Evolutionary conservation across 2,797 vertebrate species (phyloP).

Genomic region (Xerus rutilus): DNA sequence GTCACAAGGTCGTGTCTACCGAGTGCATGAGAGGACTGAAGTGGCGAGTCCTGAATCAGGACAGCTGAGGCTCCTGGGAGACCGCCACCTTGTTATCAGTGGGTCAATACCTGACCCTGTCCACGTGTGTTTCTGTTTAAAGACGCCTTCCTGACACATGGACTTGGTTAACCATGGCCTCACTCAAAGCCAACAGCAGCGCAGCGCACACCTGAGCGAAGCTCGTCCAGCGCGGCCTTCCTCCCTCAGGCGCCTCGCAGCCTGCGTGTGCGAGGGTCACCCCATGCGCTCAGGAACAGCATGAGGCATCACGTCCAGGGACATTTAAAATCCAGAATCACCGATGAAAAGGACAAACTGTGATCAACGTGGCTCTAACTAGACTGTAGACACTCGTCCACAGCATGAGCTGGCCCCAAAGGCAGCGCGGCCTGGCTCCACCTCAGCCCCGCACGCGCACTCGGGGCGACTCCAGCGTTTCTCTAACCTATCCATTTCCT

Average conservation of each 20-base stretch:
- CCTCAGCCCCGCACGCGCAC: fast-evolving
- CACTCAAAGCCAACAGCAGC: fast-evolving
- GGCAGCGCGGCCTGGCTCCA: fast-evolving
- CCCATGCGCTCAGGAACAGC: not conserved
- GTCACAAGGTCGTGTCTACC: fast-evolving
- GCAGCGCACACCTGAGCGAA: fast-evolving
- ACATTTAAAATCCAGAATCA: not conserved
- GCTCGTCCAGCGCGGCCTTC: fast-evolving
- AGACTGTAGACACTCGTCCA: not conserved
- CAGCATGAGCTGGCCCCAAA: not conserved
- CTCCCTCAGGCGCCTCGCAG: fast-evolving
- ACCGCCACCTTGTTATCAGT: not conserved
- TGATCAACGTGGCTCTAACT: fast-evolving
- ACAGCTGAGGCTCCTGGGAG: not conserved
- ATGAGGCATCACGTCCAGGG: too few relatives aligned
- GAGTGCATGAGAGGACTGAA: not conserved
- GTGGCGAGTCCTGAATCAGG: not conserved
- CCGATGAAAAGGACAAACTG: not conserved
- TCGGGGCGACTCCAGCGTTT: fast-evolving
- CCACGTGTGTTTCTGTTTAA: not conserved
- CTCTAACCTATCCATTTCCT: too few relatives aligned
- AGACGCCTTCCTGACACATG: not conserved
- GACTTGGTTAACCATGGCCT: fast-evolving
- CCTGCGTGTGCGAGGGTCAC: not conserved
- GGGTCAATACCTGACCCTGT: fast-evolving